Base-by-base conservation (phyloP, 2,888 invertebrate genomes). In the Liopterus haemorrhoidalis region DNA sequence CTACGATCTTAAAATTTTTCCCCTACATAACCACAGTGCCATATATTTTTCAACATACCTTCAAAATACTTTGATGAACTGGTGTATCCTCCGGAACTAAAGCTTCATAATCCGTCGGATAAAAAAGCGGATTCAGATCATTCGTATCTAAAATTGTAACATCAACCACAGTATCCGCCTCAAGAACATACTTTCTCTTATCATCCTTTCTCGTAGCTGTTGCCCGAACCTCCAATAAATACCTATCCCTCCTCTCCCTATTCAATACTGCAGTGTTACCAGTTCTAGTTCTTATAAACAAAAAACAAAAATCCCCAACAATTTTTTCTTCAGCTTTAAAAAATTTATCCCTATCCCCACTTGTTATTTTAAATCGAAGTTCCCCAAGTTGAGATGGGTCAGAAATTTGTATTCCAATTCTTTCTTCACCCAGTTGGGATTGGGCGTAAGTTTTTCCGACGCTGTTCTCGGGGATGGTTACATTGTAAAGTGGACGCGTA, bases 221-320 rank as follows among this genome's bases (percentile, higher is more conserved):
- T 1, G 86, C 89, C 54, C 79, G 78, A 52, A 96, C 78, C 57
- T 82, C 81, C 27, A 95, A 73, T 39, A 79, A 73, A 70, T 92
- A 95, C 48, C 77, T 73, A 61, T 91, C 90, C 55, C 83, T 82
- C 41, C 93, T 80, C 68, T 97, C 97, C 50, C 97, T 79, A 70
- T 97, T 97, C 49, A 97, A 72, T 53, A 93, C 90, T 59, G 89
- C 86, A 52, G 85, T 81, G 63, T 82, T 81, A 30, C 87, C 88
- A 48, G 93, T 88, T 63, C 90, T 80, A 52, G 91, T 93, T 59
- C 95, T 78, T 49, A 97, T 79, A 42, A 85, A 75, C 41, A 96
- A 75, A 69, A 97, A 97, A 66, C 90, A 91, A 72, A 95, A 94
- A 70, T 96, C 93, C 25, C 96, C 96, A 41, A 96, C 85, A 49